Evolutionary conservation across 1,140 invertebrate species (phyloP).

Genomic region (Cydia strobilella): DNA sequence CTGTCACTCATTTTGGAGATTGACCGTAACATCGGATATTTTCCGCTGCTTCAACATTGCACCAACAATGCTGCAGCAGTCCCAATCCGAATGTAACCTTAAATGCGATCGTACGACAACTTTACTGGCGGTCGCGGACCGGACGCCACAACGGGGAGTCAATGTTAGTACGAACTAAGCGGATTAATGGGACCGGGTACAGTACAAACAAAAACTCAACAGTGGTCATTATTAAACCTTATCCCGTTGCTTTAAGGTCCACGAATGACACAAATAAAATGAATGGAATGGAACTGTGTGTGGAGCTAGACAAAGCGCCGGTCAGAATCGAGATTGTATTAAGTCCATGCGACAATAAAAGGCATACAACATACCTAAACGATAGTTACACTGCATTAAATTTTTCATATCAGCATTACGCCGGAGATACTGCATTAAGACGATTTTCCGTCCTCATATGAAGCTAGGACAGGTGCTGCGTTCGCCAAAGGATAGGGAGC

Average conservation of each 20-base stretch:
- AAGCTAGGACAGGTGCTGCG: too few species aligned
- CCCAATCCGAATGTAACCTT: too few species aligned
- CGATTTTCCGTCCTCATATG: too few species aligned
- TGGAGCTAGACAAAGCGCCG: background rate
- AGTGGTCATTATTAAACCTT: background rate
- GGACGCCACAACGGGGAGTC: background rate
- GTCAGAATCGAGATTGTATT: background rate
- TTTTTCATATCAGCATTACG: too few species aligned
- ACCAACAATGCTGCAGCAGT: too few species aligned
- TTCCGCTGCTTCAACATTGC: too few species aligned
- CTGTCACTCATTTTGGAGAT: too few species aligned
- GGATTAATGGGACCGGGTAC: constrained; percentile 4
- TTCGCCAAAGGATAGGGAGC: too few species aligned
- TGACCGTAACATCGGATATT: too few species aligned
- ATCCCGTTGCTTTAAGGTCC: background rate
- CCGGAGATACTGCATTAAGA: too few species aligned
- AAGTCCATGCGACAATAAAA: background rate
- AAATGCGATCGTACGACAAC: background rate
- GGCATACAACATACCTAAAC: too few species aligned
- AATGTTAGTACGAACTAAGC: constrained; percentile 2
- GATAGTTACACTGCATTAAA: too few species aligned
- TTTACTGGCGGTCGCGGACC: background rate
- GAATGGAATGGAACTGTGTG: background rate
- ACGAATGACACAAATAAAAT: background rate
- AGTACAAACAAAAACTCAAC: background rate